phyloP scores from a whole-genome alignment of 2,113 vertebrate genomes.

The Sitta europaea region DNA sequence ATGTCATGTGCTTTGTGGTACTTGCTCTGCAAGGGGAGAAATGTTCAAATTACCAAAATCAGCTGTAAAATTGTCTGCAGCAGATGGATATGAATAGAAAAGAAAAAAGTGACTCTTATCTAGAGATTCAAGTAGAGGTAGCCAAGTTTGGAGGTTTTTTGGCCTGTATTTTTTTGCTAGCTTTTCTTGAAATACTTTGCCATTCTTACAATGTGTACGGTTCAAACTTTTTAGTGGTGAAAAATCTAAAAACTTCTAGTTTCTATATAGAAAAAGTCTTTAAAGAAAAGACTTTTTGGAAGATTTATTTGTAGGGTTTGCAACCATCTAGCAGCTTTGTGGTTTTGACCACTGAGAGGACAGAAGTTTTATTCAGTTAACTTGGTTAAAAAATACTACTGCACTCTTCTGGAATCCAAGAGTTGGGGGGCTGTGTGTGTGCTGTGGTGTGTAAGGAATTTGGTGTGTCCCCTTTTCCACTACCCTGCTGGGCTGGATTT shows the following conservation, averaged over 20 bases:
- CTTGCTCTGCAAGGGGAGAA: not conserved
- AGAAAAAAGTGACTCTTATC: not conserved
- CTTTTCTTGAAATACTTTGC: not conserved
- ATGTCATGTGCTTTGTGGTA: not conserved
- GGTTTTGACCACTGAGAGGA: not conserved
- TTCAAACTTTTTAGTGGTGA: accelerated
- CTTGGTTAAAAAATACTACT: not conserved
- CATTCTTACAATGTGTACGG: accelerated
- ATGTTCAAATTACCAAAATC: not conserved
- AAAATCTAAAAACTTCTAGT: not conserved
- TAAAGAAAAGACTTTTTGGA: not conserved
- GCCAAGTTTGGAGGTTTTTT: not conserved
- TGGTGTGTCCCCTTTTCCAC: not conserved
- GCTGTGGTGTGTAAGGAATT: not conserved
- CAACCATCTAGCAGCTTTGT: not conserved
- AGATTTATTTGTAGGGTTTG: not conserved
- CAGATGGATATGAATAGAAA: not conserved
- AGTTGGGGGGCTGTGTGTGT: accelerated
- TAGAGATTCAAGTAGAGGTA: not conserved
- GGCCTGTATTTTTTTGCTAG: not conserved
- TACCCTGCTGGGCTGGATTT: not conserved
- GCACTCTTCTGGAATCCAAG: not conserved
- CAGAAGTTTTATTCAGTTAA: not conserved
- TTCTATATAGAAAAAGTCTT: not conserved
- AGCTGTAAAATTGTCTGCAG: not conserved